Evolutionary conservation across 1,140 invertebrate species (phyloP), one percentile per base, ranked within the genome.

Genomic region (Meteorus sp.): DNA sequence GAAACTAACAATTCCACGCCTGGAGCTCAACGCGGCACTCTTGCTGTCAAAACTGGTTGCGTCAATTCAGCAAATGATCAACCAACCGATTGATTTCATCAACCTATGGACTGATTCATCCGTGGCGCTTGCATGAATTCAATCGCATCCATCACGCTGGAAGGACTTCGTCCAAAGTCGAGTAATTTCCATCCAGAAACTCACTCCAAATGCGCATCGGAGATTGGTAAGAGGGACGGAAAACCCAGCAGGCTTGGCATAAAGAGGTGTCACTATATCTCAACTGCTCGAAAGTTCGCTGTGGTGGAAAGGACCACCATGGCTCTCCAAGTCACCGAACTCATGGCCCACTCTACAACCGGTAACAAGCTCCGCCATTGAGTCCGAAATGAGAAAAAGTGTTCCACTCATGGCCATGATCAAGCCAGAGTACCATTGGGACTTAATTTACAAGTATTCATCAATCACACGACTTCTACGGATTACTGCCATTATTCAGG

Each of bases 1-100:
- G 60, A 53, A 37, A 13, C 39, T 70, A 0, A 64, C 73, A 0
- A 55, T 67, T 8, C 63, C 67, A 1, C 11, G 65, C 9, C 48
- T 72, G 23, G 44, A 47, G 25, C n/a, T 47, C 3, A 25, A 4
- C 2, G 44, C 44, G 6, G 44, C 44, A 2, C 6, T 33, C 11
- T 11, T 47, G 8, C 44, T 47, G 4, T n/a, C 44, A 9, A 47
- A 47, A 27, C 20, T 47, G 1, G 27, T n/a, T 6, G 11, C 11
- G 6, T 29, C 23, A 6, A n/a, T 47, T 47, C 8, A 9, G 17
- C 7, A 7, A n/a, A 29, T 19, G 5, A 9, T 47, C 20, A 3
- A 47, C 1, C 3, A 3, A 13, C 20, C 6, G 44, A 47, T 41
- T 19, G 0, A 22, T 6, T 13, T 1, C 1, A 39, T 23, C 7